Evolutionary conservation across 2,113 vertebrate genomes (phyloP), one percentile per base, ranked within the genome.

Genomic region (Thryonomys swinderianus): DNA sequence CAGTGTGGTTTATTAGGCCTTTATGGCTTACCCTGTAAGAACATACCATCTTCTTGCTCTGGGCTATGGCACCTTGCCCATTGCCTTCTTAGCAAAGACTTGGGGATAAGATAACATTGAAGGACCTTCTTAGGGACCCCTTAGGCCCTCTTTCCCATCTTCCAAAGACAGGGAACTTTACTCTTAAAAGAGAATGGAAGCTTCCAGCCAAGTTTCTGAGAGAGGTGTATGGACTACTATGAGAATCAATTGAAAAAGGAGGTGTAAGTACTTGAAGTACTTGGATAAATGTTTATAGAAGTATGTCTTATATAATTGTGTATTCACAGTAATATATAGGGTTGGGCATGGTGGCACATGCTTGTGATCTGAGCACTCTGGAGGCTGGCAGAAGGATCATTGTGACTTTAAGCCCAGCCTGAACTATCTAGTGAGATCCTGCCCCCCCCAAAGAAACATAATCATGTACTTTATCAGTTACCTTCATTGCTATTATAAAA

Each of bases 401-500:
- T 3, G 25, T 73, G 69, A 73, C 37, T 42, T 73, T 2, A 9
- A 73, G 67, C 8, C n/a, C n/a, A 40, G 18, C 20, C 20, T 40
- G 37, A 69, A 69, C 18, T 37, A 37, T n/a, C 20, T 10, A 69
- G n/a, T 73, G 37, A 73, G 69, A 40, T 37, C 67, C 37, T 73
- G 4, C 42, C 37, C 23, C 20, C 23, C 42, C 40, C 40, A 42
- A n/a, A 67, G 27, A 37, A 69, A 16, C 6, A 18, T 20, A 59
- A 61, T 59, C 57, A n/a, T n/a, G 6, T n/a, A 18, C 17, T 85
- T 88, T 76, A 64, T 88, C 34, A 48, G 10, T 89, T 89, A 88
- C 37, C 37, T 94, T 94, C 74, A n/a, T 34, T 93, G 48, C 20
- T 57, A 4, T 96, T 91, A 91, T 64, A 88, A 67, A 89, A 40